Conservation (phyloP, 1,140 invertebrate species). For the Aphidius gifuensis region DNA sequence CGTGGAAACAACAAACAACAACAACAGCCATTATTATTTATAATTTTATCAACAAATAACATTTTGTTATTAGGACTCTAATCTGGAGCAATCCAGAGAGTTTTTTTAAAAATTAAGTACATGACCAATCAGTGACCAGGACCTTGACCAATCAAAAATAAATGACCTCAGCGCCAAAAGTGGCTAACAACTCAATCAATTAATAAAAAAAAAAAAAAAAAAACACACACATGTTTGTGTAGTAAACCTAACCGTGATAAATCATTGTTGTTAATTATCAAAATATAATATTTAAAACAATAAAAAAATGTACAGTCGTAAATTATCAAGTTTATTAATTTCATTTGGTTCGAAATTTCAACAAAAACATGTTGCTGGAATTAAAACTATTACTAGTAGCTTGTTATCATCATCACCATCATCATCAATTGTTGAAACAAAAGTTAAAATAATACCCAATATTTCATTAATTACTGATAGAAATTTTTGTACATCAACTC, state of each 20-base stretch:
- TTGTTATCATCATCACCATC: not conserved
- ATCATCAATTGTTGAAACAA: not conserved
- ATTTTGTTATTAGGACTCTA: not conserved
- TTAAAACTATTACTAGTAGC: conserved; percentile 2
- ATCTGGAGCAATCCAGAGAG: not conserved
- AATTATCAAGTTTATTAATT: conserved; percentile 14
- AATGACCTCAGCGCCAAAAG: too few species aligned
- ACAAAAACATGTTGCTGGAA: conserved; percentile 8
- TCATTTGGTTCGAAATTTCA: conserved; percentile 15
- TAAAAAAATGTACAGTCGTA: conserved; percentile 24
- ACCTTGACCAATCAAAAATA: too few species aligned
- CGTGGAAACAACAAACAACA: not conserved
- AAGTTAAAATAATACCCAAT: not conserved
- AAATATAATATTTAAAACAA: conserved; percentile 2
- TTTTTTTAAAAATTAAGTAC: not conserved
- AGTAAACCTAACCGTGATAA: too few species aligned
- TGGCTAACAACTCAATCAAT: too few species aligned
- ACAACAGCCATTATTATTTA: not conserved
- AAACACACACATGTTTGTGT: too few species aligned
- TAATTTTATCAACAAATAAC: not conserved
- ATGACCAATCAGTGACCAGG: not conserved
- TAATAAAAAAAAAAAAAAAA: too few species aligned
- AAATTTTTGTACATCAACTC: not conserved
- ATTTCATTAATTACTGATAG: not conserved
- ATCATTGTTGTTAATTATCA: too few species aligned